Base-by-base conservation (phyloP, 2,113 vertebrate genomes). In the Poeciliopsis turrubarensis region DNA sequence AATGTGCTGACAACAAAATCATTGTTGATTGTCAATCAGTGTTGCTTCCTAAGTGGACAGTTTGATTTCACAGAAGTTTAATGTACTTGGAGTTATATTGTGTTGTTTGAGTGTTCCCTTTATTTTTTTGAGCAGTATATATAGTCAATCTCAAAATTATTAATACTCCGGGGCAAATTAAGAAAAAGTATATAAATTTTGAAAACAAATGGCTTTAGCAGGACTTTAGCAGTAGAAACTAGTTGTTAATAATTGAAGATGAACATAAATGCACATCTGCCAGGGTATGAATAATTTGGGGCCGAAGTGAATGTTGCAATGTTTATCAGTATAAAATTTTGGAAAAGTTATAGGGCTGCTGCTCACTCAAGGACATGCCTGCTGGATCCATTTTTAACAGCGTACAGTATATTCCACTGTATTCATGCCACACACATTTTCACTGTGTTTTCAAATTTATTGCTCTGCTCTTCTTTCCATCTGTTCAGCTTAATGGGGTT, bases 381-480 rank as follows among this genome's bases (percentile, higher is more conserved):
- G 19, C 19, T 54, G 47, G 17, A 54, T 54, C 15, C 47, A 25
- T 54, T 54, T 37, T 54, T 25, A 54, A 54, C 15, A 25, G 47
- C 7, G 6, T 54, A 54, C 47, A 1, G 47, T 54, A 6, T 63
- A 29, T 31, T 15, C 5, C 30, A 31, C 14, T 62, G 12, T 63
- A 30, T 14, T 14, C 14, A 13, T 63, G 47, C 47, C 47, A 51
- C 66, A 61, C 32, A 37, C 51, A 8, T 41, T 41, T 66, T 78
- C 51, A 25, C 39, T 29, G 57, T 60, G 61, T 66, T 78, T 61
- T 74, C 26, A 78, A 81, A 79, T 79, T 37, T 73, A 85, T 71
- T 73, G 61, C 68, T 80, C 72, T 80, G 79, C 83, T 79, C 81
- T 66, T 85, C 66, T 73, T 61, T 63, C 69, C 73, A 86, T 84